Evolutionary conservation across 2,888 invertebrate species (phyloP), one percentile per base, ranked within the genome.

Genomic region (Meghimatium bilineatum): DNA sequence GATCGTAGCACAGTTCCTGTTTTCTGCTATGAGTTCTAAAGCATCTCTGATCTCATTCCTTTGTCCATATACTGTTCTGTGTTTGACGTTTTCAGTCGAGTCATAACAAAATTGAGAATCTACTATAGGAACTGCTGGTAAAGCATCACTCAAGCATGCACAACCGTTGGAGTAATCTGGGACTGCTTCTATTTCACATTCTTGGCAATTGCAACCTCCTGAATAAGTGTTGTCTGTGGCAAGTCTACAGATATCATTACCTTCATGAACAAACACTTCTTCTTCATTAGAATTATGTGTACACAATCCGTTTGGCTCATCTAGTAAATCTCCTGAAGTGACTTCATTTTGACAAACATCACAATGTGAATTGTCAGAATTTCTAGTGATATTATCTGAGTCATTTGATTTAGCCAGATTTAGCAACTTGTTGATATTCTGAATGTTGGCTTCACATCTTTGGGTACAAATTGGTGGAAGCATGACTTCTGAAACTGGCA

Each of bases 1-100:
- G 52, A 88, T 76, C 23, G 84, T 80, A 8, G 75, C 76, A 52
- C 77, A 83, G n/a, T 80, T 82, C n/a, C 87, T 69, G 0, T 81
- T 81, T n/a, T 85, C 82, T n/a, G 83, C 63, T 36, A 80, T 44
- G 36, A 72, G 32, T 12, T 79, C 69, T 10, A 76, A 66, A n/a
- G 34, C 49, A 1, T 71, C 83, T 3, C 5, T 29, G 0, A 14
- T 44, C 38, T 44, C 49, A 36, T 76, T 36, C 49, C 3, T 6
- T 26, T 71, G 71, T 23, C 36, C 60, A n/a, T 26, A 49, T 14
- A 10, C 49, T 8, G 29, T n/a, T 36, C 52, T 17, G 38, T 32
- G n/a, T 32, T n/a, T 26, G 10, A 26, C 80, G 12, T 49, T 36
- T 12, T 32, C 69, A 29, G 34, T 56, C 23, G 49, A 77, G 36